Percentiles rank a stretch among this genome's conserved stretches.
Evolutionary conservation across 1,140 invertebrate species (phyloP).

Genomic region (Prorops nasuta): DNA sequence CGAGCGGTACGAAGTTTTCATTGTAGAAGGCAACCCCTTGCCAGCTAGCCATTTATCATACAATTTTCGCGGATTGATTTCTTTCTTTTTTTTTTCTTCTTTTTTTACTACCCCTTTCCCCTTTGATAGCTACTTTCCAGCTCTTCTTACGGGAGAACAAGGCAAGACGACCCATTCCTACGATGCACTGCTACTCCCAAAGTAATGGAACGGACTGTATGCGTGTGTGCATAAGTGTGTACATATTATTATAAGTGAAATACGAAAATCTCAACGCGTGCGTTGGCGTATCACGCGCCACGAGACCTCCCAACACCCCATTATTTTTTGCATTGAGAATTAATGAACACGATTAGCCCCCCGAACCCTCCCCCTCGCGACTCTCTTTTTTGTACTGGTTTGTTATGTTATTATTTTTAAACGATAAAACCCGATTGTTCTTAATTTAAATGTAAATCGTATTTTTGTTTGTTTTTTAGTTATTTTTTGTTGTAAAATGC

Average conservation of each 20-base stretch:
- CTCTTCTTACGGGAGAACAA: too few species aligned
- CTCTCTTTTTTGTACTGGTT: slow-evolving; percentile 55
- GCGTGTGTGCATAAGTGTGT: slow-evolving; percentile 11
- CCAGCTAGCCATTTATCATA: not conserved
- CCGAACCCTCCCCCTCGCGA: not conserved
- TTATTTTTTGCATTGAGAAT: not conserved
- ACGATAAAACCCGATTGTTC: slow-evolving; percentile 56
- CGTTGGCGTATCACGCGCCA: too few species aligned
- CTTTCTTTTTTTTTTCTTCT: too few species aligned
- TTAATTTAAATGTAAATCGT: slow-evolving; percentile 60
- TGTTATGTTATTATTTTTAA: slow-evolving; percentile 58
- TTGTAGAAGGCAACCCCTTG: not conserved
- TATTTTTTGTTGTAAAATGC: slow-evolving; percentile 60
- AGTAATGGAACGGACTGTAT: slow-evolving; percentile 1
- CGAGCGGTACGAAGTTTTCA: not conserved
- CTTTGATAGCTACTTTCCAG: too few species aligned
- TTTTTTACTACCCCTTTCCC: too few species aligned
- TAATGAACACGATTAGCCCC: too few species aligned
- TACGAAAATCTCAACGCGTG: not conserved
- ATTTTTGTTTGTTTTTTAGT: slow-evolving; percentile 59
- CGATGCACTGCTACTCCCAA: not conserved
- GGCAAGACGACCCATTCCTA: not conserved
- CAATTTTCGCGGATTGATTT: too few species aligned
- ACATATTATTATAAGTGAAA: slow-evolving; percentile 13
- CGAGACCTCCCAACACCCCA: too few species aligned